A percentile compares a stretch with the other conserved stretches of the same genome.
Evolutionary conservation across 2,888 invertebrate species (phyloP).

Genomic region (Agrilus mali): DNA sequence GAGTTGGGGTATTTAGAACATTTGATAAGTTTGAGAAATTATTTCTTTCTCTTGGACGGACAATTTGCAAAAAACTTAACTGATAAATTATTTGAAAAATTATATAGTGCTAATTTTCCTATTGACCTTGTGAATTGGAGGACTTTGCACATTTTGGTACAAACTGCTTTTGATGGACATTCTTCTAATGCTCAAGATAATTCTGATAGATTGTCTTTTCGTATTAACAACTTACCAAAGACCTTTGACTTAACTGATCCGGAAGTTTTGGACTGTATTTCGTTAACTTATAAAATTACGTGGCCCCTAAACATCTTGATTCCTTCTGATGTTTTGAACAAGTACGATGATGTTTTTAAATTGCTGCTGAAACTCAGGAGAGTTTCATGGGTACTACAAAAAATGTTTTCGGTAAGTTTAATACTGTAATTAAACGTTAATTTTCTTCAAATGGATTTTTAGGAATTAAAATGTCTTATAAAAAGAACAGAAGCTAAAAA

Average conservation of each 20-base stretch:
- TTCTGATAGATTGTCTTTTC: constrained; percentile 49
- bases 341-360: constrained; percentile 64
- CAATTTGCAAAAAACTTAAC: constrained; percentile 65
- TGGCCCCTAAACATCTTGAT: constrained; percentile 74
- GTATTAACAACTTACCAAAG: constrained; percentile 46
- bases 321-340: constrained; percentile 53
- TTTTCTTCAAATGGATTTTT: constrained; percentile 18
- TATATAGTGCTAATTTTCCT: constrained; percentile 52
- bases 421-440: constrained; percentile 12
- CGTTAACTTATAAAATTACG: constrained; percentile 53
- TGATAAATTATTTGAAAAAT: constrained; percentile 51
- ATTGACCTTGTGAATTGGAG: constrained; percentile 56
- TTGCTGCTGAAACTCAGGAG: constrained; percentile 63
- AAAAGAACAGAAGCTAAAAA: constrained; percentile 33
- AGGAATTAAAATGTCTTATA: constrained; percentile 41
- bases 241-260: constrained; percentile 52
- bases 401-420: constrained; percentile 46
- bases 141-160: constrained; percentile 54
- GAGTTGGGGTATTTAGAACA: constrained; percentile 57
- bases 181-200: constrained; percentile 51
- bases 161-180: constrained; percentile 49
- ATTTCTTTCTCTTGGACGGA: constrained; percentile 68
- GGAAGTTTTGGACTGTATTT: constrained; percentile 53
- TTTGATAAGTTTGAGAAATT: constrained; percentile 59
- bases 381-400: constrained; percentile 63